Percentiles rank a stretch among this genome's conserved stretches.
Conservation (phyloP, 2,888 invertebrate genomes). For the Cataglyphis cursor region DNA sequence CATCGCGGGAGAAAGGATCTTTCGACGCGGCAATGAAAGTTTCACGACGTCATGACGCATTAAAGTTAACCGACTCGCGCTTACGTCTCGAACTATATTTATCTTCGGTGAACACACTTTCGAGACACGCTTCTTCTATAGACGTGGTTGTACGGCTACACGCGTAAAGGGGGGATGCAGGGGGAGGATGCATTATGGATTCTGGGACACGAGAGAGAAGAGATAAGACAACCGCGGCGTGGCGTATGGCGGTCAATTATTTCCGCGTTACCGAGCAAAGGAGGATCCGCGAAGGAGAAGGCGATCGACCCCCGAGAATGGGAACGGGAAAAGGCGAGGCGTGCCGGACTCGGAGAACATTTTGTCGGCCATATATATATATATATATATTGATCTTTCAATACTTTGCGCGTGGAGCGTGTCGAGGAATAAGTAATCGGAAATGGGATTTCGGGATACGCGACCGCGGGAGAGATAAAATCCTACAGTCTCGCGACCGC, state of each 20-base stretch:
- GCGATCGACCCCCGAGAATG: background rate
- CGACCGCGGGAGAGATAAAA: conserved; percentile 34
- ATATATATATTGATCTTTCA: conserved; percentile 20
- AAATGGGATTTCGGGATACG: conserved; percentile 39
- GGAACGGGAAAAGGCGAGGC: background rate
- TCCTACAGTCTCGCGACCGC: conserved; percentile 30
- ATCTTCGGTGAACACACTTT: conserved; percentile 24
- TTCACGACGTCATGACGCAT: conserved; percentile 29
- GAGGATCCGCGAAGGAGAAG: background rate
- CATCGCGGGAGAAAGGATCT: background rate
- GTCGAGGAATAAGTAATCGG: conserved; percentile 50
- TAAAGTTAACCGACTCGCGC: conserved; percentile 10
- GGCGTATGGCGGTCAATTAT: conserved; percentile 44
- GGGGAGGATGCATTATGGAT: conserved; percentile 64
- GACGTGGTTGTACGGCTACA: background rate
- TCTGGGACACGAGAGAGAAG: conserved; percentile 59
- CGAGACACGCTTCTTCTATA: conserved; percentile 25
- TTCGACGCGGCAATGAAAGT: conserved; percentile 26
- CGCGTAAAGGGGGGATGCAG: conserved; percentile 28
- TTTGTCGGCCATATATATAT: conserved; percentile 26
- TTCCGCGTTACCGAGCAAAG: conserved; percentile 45
- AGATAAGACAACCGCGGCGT: conserved; percentile 51
- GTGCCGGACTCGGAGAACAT: conserved; percentile 6
- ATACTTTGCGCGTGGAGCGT: conserved; percentile 24
- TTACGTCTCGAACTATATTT: conserved; percentile 33